phyloP scores from a whole-genome alignment of 1,140 invertebrate species.

The Leguminivora glycinivorella region DNA sequence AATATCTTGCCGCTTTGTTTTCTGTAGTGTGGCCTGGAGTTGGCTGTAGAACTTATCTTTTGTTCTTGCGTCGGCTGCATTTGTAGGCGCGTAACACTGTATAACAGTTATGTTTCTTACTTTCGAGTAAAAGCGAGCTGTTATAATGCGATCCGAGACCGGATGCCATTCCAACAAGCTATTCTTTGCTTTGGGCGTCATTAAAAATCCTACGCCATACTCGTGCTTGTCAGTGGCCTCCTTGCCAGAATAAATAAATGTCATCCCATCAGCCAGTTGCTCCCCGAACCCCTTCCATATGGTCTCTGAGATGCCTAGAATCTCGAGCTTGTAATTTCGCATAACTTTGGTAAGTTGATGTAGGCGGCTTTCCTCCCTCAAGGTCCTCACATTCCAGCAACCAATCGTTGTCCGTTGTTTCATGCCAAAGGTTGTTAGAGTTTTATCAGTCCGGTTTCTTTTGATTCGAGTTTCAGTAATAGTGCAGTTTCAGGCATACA shows the following conservation, averaged over 20 bases:
- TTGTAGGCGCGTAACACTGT: conserved; percentile 32
- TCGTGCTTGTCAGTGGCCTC: not conserved
- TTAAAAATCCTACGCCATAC: conserved; percentile 31
- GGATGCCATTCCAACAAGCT: conserved; percentile 36
- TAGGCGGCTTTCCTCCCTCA: not conserved
- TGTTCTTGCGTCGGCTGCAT: not conserved
- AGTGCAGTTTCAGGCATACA: not conserved
- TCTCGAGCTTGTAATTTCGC: conserved; percentile 9
- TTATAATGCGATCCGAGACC: conserved; percentile 38
- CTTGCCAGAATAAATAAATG: not conserved
- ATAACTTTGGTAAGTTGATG: not conserved
- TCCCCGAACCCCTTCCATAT: conserved; percentile 7
- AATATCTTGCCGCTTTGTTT: not conserved
- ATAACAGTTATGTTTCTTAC: conserved; percentile 35
- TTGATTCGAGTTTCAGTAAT: conserved; percentile 16
- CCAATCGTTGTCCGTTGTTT: conserved; percentile 11
- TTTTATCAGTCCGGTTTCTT: not conserved
- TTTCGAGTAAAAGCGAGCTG: conserved; percentile 34
- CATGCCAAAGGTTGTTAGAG: conserved; percentile 1
- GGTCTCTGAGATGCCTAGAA: not conserved
- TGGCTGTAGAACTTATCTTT: not conserved
- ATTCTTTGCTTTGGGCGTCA: conserved; percentile 30
- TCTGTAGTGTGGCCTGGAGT: not conserved
- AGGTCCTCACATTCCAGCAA: conserved; percentile 6
- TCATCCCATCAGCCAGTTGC: not conserved